Percentiles rank a stretch among this genome's conserved stretches.
Conservation (phyloP, 2,113 vertebrate species). For the Hylia prasina region DNA sequence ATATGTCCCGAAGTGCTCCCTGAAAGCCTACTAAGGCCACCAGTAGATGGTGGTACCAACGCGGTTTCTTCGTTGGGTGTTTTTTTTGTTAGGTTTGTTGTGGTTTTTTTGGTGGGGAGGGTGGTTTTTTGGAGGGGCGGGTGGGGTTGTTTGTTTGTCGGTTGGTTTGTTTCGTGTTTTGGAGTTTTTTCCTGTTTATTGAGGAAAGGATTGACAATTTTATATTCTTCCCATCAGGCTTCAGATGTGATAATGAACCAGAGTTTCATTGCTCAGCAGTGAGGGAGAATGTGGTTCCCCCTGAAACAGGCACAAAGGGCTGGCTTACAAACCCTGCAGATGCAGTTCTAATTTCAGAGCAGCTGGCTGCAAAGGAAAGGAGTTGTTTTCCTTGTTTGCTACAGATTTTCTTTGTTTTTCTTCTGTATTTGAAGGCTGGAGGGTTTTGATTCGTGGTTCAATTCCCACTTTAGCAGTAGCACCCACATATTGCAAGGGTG, state of each 20-base stretch:
- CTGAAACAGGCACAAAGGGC: not conserved
- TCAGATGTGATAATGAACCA: not conserved
- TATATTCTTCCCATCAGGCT: not conserved
- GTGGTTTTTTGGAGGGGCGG: not conserved
- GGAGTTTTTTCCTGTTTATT: not conserved
- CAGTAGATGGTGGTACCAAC: constrained; percentile 24
- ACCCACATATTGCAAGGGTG: not conserved
- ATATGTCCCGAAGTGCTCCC: not conserved
- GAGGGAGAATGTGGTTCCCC: not conserved
- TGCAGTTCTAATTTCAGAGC: not conserved
- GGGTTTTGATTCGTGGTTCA: not conserved
- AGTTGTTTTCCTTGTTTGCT: not conserved
- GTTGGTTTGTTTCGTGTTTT: not conserved
- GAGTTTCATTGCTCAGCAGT: not conserved
- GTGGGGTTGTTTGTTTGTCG: not conserved
- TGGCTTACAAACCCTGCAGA: not conserved
- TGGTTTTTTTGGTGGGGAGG: no score
- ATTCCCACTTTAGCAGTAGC: not conserved
- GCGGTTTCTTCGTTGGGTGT: not conserved
- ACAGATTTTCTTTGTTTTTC: not conserved
- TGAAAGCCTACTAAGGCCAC: not conserved
- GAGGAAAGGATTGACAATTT: no score
- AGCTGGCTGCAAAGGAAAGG: not conserved
- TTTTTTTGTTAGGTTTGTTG: no score
- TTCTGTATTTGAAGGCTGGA: not conserved